Base-by-base conservation (phyloP, 2,797 vertebrate genomes). In the Melanotaenia boesemani region DNA sequence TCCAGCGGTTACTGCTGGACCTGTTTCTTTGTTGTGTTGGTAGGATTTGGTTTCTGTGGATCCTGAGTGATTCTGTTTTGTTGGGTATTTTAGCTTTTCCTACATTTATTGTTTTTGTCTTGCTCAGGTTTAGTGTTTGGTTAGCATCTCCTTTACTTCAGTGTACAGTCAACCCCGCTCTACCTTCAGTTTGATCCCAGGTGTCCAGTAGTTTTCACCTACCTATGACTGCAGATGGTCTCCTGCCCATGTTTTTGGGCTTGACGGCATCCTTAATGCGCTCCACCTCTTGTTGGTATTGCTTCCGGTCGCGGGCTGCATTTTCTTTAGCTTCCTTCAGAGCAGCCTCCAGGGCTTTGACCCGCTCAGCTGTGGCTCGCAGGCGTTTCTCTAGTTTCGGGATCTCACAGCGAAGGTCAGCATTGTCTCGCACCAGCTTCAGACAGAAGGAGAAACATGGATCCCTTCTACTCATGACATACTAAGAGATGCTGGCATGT, bases 271-370 rank as follows among this genome's bases (percentile, higher is more conserved):
- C 98, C 90, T 98, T 98, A 66, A 99, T 98, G 75, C 97, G 97
- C 86, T 98, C 97, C 15, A 99, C 95, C 87, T 99, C 98, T 84
- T 96, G 95, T 81, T 98, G 94, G 86, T 99, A 95, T 30, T 96
- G 96, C 63, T 97, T 97, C 30, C 96, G 95, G 77, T 99, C 98
- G 0, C 95, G 96, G 28, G 95, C 96, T 2, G 97, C 96, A 0
- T 96, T 98, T 92, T 99, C 98, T 91, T 98, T 98, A 93, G 98
- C 97, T 90, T 99, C 97, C 88, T 96, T 98, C 84, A 99, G 93
- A 0, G 97, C 97, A 0, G 95, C 93, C 81, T 99, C 98, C 92
- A 99, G 93, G 82, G 96, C 96, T 89, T 97, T 98, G 72, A 99
- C 96, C 79, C 97, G 92, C 79, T 98, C 97, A 1, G 95, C 97